Conservation (phyloP, 2,888 invertebrate species). For the Heteromyza rotundicornis region DNA sequence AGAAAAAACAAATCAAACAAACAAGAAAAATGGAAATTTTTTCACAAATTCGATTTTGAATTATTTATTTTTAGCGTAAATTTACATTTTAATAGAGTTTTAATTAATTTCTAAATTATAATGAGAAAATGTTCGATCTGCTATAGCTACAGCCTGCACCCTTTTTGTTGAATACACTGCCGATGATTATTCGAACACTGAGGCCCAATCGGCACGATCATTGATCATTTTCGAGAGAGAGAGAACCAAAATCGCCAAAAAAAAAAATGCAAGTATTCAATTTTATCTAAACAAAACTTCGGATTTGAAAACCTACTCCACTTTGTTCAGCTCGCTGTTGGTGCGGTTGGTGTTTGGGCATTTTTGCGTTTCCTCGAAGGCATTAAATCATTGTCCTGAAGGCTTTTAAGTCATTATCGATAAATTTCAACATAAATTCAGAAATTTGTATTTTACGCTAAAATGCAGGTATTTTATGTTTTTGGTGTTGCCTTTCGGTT, state of each 20-base stretch:
- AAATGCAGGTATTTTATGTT: neutral
- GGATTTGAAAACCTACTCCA: constrained; percentile 50
- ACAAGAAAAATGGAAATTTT: no score
- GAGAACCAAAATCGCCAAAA: constrained; percentile 10
- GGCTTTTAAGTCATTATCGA: constrained; percentile 63
- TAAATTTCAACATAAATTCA: constrained; percentile 62
- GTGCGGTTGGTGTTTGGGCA: constrained; percentile 23
- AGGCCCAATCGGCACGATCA: no score
- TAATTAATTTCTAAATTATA: neutral
- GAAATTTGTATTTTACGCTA: constrained; percentile 53
- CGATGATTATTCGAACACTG: no score
- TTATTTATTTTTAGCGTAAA: constrained; percentile 18
- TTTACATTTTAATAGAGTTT: constrained; percentile 18
- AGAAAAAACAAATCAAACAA: neutral
- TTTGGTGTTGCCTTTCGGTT: neutral
- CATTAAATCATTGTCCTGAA: constrained; percentile 62
- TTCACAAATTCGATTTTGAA: no score
- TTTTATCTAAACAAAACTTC: constrained; percentile 49
- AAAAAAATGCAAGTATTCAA: constrained; percentile 37
- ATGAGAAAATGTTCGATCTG: no score
- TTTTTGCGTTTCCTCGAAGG: constrained; percentile 28
- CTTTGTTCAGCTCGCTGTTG: constrained; percentile 10
- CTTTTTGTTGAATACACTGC: no score
- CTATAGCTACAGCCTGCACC: no score
- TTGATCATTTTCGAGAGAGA: constrained; percentile 43